A percentile compares a stretch with the other conserved stretches of the same genome.
Conservation (phyloP, 2,113 vertebrate genomes). For the Perognathus longimembris region DNA sequence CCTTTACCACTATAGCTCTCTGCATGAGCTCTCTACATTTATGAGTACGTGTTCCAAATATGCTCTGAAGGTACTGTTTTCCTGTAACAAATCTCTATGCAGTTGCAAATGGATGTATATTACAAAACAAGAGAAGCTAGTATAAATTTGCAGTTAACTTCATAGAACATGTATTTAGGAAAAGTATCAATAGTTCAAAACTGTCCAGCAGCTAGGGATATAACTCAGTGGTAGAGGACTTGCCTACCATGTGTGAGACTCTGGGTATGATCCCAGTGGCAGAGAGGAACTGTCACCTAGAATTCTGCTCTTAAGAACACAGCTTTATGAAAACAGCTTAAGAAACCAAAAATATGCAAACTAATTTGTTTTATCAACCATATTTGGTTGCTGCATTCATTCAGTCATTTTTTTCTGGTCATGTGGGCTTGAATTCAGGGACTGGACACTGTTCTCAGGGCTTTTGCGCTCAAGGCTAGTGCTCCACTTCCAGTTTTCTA, state of each 20-base stretch:
- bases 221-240: background rate
- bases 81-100: background rate
- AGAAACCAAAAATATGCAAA: constrained; percentile 14
- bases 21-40: background rate
- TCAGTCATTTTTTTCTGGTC: background rate
- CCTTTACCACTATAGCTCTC: background rate
- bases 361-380: background rate
- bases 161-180: constrained; percentile 3
- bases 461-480: too few relatives aligned
- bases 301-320: constrained; percentile 13
- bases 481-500: too few relatives aligned
- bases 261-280: background rate
- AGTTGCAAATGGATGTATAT: constrained; percentile 19
- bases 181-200: constrained; percentile 36
- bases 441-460: background rate
- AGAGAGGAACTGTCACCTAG: background rate
- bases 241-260: background rate
- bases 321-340: constrained; percentile 11
- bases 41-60: background rate
- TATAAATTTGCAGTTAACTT: constrained; percentile 29
- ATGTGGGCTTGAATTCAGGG: too few relatives aligned
- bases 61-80: background rate
- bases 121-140: background rate
- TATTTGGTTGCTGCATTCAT: constrained; percentile 5
- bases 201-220: too few relatives aligned